Evolutionary conservation across 2,888 invertebrate genomes (phyloP), one percentile per base, ranked within the genome.

Genomic region (Nasonovia ribisnigri): DNA sequence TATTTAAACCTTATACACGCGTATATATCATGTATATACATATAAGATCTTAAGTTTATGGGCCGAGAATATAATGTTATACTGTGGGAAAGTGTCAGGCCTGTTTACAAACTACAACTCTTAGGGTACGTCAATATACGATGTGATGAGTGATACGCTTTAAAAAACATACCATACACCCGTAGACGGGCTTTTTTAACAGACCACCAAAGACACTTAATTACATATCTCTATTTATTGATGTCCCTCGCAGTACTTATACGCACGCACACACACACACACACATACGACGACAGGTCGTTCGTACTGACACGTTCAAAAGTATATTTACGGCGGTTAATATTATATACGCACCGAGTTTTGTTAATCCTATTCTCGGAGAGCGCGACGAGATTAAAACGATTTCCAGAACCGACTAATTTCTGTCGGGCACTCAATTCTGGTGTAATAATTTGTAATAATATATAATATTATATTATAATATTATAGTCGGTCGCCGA

Each of bases 31-130:
- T 36, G 3, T 54, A 11, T 87, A 87, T 51, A 16, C 8, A 87
- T 87, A 48, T 88, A 88, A 42, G 84, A 92, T 67, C 51, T 92
- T 92, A 92, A 67, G 92, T 88, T 60, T 51, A 67, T 88, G 29
- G 51, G 24, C 48, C 43, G 42, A 46, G 36, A 92, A 60, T 60
- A 87, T 36, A 87, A 46, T 92, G 86, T 87, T 48, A 87, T 48
- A 87, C 57, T 92, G 92, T 92, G 92, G 92, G 92, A 92, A 92
- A 86, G 57, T 92, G 86, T 92, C 92, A 60, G 60, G 13, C 43
- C 43, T 57, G 86, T 86, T 43, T 60, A 90, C 90, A 36, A 36
- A 86, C 84, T 51, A 84, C 20, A 57, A 91, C 43, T 84, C 51
- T 91, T 42, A 57, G 84, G 43, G 91, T 43, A 84, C 91, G 91